Conservation (phyloP, 2,113 vertebrate genomes). For the Prunella fulvescens region DNA sequence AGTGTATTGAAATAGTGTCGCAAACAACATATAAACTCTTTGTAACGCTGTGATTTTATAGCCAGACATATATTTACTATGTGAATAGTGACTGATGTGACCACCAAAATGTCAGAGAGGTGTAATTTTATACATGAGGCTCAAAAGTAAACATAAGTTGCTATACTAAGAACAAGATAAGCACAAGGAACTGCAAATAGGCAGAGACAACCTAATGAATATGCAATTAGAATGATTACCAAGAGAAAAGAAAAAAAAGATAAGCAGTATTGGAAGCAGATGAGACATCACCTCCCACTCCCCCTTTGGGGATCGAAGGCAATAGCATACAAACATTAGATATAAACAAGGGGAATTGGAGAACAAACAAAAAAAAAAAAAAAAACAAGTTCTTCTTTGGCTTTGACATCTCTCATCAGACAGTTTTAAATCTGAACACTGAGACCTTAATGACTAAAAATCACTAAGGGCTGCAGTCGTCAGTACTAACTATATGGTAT, state of each 20-base stretch:
- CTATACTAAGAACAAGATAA: not conserved
- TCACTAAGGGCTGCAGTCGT: not conserved
- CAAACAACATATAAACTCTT: not conserved
- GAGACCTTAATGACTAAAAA: not conserved
- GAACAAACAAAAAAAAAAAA: not conserved
- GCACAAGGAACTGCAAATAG: not conserved
- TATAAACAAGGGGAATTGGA: not conserved
- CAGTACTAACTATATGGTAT: not conserved
- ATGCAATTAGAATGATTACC: not conserved
- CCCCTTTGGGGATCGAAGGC: not conserved
- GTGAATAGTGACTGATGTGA: not conserved
- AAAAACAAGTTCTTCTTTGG: not conserved
- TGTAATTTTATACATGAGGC: not conserved
- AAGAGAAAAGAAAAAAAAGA: not conserved
- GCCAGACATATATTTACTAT: not conserved
- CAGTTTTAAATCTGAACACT: not conserved
- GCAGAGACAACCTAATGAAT: not conserved
- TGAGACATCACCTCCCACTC: not conserved
- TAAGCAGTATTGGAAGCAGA: not conserved
- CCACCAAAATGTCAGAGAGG: not conserved
- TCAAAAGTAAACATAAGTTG: not conserved
- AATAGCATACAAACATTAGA: not conserved
- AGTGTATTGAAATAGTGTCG: not conserved
- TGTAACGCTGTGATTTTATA: not conserved
- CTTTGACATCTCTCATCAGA: not conserved